Evolutionary conservation across 2,113 vertebrate species (phyloP).

Genomic region (Mobula hypostoma): DNA sequence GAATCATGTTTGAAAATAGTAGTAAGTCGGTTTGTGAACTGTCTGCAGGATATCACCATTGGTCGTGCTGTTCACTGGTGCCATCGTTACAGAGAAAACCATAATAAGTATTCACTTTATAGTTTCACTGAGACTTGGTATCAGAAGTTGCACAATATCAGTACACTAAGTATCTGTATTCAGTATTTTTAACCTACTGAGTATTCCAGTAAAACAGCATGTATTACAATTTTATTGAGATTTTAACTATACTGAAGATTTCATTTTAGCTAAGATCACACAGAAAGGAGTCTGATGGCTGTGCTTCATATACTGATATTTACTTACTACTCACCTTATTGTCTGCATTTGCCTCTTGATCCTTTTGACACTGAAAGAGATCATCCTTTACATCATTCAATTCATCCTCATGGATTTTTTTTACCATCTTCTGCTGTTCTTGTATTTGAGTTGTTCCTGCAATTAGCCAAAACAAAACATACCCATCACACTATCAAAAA

Average conservation of each 20-base stretch:
- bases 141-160: neutral
- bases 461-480: slow-evolving; percentile 19
- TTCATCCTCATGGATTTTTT: slow-evolving; percentile 57
- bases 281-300: neutral
- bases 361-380: slow-evolving; percentile 57
- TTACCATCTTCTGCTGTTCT: slow-evolving; percentile 64
- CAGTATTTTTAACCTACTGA: too few relatives aligned
- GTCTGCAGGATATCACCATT: too few relatives aligned
- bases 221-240: neutral
- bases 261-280: neutral
- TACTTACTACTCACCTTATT: slow-evolving; percentile 52
- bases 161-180: neutral
- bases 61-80: too few relatives aligned
- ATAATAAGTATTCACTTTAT: neutral
- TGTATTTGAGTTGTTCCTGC: slow-evolving; percentile 76
- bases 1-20: too few relatives aligned
- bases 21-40: too few relatives aligned
- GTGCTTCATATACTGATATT: neutral
- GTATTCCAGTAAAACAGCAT: neutral
- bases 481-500: slow-evolving; percentile 33
- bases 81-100: slow-evolving; percentile 33
- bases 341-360: slow-evolving; percentile 49
- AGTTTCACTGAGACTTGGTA: neutral
- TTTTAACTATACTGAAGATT: neutral
- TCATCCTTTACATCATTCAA: slow-evolving; percentile 57